Evolutionary conservation across 1,140 invertebrate species (phyloP).

Genomic region (Drosophila nikananu): DNA sequence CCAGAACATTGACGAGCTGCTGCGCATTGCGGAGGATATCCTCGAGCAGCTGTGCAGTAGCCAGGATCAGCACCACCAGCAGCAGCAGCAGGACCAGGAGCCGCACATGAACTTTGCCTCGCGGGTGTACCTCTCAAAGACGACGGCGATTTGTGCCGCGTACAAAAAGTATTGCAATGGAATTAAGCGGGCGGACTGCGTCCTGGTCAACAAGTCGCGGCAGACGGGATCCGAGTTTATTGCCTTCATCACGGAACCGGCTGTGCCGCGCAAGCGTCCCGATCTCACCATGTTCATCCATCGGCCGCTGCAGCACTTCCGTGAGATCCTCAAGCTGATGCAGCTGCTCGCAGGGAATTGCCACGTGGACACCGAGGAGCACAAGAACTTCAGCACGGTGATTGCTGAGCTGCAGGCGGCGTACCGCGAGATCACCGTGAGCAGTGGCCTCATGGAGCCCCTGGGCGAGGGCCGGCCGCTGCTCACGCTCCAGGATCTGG

Average conservation of each 20-base stretch:
- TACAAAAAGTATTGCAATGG: slow-evolving; percentile 93
- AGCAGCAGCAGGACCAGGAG: slow-evolving; percentile 89
- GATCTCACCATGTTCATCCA: slow-evolving; percentile 93
- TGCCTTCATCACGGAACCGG: slow-evolving; percentile 90
- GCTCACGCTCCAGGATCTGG: slow-evolving; percentile 92
- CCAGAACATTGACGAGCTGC: slow-evolving; percentile 93
- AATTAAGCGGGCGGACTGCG: slow-evolving; percentile 92
- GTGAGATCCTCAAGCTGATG: slow-evolving; percentile 87
- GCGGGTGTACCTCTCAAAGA: slow-evolving; percentile 90
- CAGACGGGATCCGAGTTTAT: slow-evolving; percentile 89
- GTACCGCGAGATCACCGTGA: slow-evolving; percentile 92
- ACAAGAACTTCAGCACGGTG: slow-evolving; percentile 84
- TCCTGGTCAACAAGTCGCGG: slow-evolving; percentile 89
- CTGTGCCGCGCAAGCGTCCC: slow-evolving; percentile 91
- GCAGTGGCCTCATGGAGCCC: slow-evolving; percentile 93
- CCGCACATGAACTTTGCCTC: slow-evolving; percentile 88
- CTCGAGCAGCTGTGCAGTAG: slow-evolving; percentile 91
- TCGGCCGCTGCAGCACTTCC: slow-evolving; percentile 92
- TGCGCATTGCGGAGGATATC: slow-evolving; percentile 92
- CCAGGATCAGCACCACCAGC: slow-evolving; percentile 88
- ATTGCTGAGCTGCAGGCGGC: slow-evolving; percentile 86
- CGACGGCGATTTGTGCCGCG: slow-evolving; percentile 89
- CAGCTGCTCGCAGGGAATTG: slow-evolving; percentile 84
- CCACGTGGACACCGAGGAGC: slow-evolving; percentile 83
- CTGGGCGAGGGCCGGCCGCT: slow-evolving; percentile 92